Conservation (phyloP, 2,113 vertebrate genomes). For the Tamias sibiricus region DNA sequence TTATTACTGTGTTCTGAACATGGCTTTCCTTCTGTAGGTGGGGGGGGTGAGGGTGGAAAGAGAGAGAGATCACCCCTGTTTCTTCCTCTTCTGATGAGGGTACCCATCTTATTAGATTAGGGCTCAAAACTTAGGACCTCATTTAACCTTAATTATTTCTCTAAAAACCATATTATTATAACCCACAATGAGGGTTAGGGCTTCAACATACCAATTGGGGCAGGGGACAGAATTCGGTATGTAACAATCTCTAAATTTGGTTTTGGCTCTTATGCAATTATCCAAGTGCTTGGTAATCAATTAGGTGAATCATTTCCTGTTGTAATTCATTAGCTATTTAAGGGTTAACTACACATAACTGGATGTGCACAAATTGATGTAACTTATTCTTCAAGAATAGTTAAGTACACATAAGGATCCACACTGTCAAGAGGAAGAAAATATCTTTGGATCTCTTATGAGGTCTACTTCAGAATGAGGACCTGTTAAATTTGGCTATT, state of each 20-base stretch:
- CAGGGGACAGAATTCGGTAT: not conserved
- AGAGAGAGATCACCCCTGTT: not conserved
- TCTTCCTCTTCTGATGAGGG: constrained; percentile 23
- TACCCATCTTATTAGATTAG: constrained; percentile 1
- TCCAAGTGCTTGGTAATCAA: not conserved
- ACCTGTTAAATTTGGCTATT: constrained; percentile 32
- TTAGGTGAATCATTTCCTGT: constrained; percentile 21
- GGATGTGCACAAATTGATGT: not conserved
- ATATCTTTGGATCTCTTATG: not conserved
- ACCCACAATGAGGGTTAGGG: not conserved
- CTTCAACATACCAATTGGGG: not conserved
- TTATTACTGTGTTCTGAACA: not conserved
- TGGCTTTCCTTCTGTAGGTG: constrained; percentile 15
- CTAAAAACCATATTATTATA: not conserved
- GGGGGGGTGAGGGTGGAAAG: no score
- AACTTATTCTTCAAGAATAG: not conserved
- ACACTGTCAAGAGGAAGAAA: constrained; percentile 27
- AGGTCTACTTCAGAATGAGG: not conserved
- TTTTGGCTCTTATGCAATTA: constrained; percentile 37
- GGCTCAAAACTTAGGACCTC: not conserved
- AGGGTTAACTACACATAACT: constrained; percentile 3
- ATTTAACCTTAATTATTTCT: constrained; percentile 10
- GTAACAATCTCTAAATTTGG: constrained; percentile 45
- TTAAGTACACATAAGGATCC: not conserved
- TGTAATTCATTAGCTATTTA: constrained; percentile 25